Evolutionary conservation across 2,797 vertebrate genomes (phyloP).

Genomic region (Aulostomus chinensis): DNA sequence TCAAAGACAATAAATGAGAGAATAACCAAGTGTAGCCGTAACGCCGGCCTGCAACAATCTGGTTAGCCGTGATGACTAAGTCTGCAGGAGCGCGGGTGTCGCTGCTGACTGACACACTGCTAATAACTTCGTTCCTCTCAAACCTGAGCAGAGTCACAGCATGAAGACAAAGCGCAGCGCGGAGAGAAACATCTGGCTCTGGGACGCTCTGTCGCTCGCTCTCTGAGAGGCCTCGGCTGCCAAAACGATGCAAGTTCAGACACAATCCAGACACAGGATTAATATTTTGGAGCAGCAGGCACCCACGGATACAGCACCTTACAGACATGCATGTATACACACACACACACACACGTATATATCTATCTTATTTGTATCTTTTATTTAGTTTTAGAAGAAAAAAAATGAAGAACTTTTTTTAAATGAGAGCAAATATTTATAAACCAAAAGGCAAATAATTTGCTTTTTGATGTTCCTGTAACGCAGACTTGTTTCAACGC

Average conservation of each 20-base stretch:
- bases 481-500: too few species aligned
- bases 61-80: constrained; percentile 11
- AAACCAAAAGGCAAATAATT: too few species aligned
- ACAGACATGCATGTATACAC: neutral
- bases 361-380: too few species aligned
- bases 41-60: constrained; percentile 29
- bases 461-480: too few species aligned
- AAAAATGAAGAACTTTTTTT: too few species aligned
- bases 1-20: constrained; percentile 63
- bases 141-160: constrained; percentile 30
- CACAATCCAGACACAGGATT: constrained; percentile 80
- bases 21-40: constrained; percentile 34
- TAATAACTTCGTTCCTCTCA: constrained; percentile 52
- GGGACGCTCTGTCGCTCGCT: constrained; percentile 5
- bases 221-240: constrained; percentile 68
- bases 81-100: too few species aligned
- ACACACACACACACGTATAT: too few species aligned
- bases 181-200: constrained; percentile 30
- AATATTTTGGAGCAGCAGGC: constrained; percentile 6
- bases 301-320: neutral
- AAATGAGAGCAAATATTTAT: too few species aligned
- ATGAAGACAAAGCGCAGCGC: too few species aligned
- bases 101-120: constrained; percentile 61
- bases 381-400: too few species aligned
- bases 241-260: constrained; percentile 83